A percentile compares a stretch with the other conserved stretches of the same genome.
These are phyloP conservation scores for Syrrhaptes paradoxus DNA, from an alignment of 2,113 vertebrate species.

Conservation along the genomic window DNA sequence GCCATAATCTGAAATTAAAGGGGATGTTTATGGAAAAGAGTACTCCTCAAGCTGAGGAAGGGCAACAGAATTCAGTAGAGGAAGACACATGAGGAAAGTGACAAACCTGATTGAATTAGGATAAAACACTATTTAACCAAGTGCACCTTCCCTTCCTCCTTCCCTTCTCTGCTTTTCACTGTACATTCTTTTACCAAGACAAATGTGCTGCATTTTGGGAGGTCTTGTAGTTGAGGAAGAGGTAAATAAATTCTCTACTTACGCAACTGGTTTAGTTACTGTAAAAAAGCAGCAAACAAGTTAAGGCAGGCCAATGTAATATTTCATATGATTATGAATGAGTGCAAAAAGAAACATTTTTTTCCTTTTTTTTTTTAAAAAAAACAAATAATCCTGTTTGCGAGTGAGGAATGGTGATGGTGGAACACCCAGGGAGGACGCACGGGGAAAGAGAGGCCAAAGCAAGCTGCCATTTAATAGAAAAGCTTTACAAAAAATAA, in stretches of 20 bases:
- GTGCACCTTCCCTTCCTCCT: not conserved
- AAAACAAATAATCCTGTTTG: not conserved
- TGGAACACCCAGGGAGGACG: not conserved
- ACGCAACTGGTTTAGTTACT: not conserved
- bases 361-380: not conserved
- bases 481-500: not conserved
- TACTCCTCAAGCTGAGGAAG: not conserved
- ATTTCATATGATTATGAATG: not conserved
- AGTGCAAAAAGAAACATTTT: not conserved
- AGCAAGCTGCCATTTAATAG: not conserved
- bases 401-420: not conserved
- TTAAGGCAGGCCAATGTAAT: not conserved
- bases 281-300: not conserved
- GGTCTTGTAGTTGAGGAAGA: not conserved
- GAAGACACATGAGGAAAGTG: not conserved
- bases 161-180: not conserved
- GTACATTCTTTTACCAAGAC: not conserved
- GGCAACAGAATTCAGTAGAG: not conserved
- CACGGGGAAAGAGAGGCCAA: not conserved
- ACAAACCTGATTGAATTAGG: not conserved
- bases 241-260: not conserved
- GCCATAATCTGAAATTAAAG: conserved; percentile 24
- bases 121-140: not conserved
- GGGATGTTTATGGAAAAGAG: not conserved
- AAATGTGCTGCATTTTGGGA: not conserved